Evolutionary conservation across 2,113 vertebrate species (phyloP).

Genomic region (Emydura subglobosa): DNA sequence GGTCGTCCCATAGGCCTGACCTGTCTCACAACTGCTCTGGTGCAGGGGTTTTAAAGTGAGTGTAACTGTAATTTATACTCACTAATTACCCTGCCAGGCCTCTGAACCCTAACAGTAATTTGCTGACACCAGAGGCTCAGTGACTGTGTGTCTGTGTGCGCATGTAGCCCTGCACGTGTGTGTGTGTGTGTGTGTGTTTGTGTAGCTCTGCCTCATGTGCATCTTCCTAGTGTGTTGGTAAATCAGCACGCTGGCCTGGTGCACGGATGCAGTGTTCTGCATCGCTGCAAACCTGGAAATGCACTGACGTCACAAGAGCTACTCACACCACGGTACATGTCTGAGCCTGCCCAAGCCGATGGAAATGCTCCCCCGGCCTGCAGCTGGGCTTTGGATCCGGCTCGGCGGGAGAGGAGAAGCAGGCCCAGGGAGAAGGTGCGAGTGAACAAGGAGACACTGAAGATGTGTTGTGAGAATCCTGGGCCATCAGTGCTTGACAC

Average conservation of each 20-base stretch:
- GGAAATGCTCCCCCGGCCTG: neutral
- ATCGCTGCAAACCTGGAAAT: neutral
- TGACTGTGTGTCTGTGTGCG: too few relatives aligned
- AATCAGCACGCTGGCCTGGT: neutral
- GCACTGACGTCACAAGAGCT: neutral
- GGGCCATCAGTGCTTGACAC: neutral
- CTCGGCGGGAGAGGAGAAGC: accelerated
- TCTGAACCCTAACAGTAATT: neutral
- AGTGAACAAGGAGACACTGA: neutral
- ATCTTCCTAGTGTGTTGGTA: too few relatives aligned
- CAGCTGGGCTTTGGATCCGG: neutral
- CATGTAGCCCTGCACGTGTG: too few relatives aligned
- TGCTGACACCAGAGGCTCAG: neutral
- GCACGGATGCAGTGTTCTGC: neutral
- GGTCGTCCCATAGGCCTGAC: neutral
- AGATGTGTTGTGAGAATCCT: neutral
- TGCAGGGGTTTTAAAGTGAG: neutral
- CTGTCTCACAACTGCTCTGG: neutral
- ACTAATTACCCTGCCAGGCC: neutral
- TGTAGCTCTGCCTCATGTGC: too few relatives aligned
- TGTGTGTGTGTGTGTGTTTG: neutral
- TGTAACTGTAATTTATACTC: neutral
- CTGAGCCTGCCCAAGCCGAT: neutral
- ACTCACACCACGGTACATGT: neutral
- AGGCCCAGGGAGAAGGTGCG: accelerated